These are phyloP conservation scores for Dione juno DNA, from an alignment of 2,888 invertebrate species.

Conservation along the genomic window DNA sequence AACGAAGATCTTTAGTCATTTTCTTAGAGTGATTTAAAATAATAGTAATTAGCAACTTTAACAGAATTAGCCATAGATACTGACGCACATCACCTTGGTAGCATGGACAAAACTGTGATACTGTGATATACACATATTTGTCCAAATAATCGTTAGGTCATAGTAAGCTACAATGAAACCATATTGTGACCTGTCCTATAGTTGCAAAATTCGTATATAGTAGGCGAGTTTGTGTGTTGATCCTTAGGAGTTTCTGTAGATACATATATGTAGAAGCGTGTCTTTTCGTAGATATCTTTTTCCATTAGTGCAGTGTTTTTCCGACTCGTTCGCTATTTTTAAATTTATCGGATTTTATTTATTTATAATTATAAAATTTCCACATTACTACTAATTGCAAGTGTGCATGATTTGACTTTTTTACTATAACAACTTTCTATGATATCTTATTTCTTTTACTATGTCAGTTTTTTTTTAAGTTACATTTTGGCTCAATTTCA, in stretches of 20 bases:
- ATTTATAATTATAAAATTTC: constrained; percentile 23
- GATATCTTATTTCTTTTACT: constrained; percentile 25
- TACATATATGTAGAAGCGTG: constrained; percentile 57
- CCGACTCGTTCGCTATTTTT: constrained; percentile 38
- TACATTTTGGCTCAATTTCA: constrained; percentile 73
- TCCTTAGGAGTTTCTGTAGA: constrained; percentile 66
- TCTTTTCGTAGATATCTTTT: constrained; percentile 66
- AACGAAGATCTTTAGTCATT: constrained; percentile 40
- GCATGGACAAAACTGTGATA: constrained; percentile 64
- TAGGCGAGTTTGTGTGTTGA: constrained; percentile 66
- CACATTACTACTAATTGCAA: constrained; percentile 30
- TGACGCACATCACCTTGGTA: constrained; percentile 70
- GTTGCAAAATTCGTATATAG: constrained; percentile 76
- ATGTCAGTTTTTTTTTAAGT: constrained; percentile 48
- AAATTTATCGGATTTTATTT: constrained; percentile 33
- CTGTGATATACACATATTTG: constrained; percentile 59
- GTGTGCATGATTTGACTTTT: constrained; percentile 41
- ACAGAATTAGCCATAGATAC: constrained; percentile 66
- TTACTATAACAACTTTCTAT: constrained; percentile 19
- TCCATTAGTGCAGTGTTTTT: constrained; percentile 59
- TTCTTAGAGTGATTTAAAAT: constrained; percentile 40
- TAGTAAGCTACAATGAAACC: constrained; percentile 70
- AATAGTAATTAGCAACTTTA: constrained; percentile 51
- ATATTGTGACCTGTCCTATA: constrained; percentile 78
- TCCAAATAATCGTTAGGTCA: constrained; percentile 68